Percentiles rank a stretch among this genome's conserved stretches.
Evolutionary conservation across 2,797 vertebrate species (phyloP).

Genomic region (Microhierax caerulescens): DNA sequence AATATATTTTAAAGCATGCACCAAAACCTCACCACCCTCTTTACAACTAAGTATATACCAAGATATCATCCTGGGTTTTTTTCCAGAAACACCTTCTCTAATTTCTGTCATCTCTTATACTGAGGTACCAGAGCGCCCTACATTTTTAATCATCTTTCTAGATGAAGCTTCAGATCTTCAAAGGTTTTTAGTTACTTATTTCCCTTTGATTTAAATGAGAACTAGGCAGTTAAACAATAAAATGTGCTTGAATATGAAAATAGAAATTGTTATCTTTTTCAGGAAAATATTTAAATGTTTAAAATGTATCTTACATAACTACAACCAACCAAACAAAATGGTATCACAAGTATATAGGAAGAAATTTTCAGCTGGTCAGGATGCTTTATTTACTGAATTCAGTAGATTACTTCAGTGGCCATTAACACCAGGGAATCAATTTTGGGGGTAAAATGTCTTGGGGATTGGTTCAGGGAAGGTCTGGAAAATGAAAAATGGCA

Average conservation of each 20-base stretch:
- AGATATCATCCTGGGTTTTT: too few relatives aligned
- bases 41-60: background rate
- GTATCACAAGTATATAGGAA: background rate
- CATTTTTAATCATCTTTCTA: background rate
- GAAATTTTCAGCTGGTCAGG: background rate
- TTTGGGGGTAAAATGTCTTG: accelerated
- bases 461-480: background rate
- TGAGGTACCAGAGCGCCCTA: background rate
- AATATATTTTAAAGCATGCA: background rate
- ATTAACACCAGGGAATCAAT: background rate
- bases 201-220: background rate
- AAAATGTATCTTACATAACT: background rate
- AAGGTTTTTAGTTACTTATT: background rate
- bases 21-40: background rate
- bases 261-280: background rate
- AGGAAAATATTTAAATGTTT: background rate
- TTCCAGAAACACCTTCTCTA: background rate
- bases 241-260: background rate
- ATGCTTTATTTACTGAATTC: background rate
- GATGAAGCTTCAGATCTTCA: background rate
- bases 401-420: background rate
- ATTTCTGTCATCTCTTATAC: background rate
- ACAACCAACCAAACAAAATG: background rate
- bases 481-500: background rate
- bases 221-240: background rate